These are phyloP conservation scores for Andrena haemorrhoa DNA, from an alignment of 2,888 invertebrate genomes.

Conservation along the genomic window DNA sequence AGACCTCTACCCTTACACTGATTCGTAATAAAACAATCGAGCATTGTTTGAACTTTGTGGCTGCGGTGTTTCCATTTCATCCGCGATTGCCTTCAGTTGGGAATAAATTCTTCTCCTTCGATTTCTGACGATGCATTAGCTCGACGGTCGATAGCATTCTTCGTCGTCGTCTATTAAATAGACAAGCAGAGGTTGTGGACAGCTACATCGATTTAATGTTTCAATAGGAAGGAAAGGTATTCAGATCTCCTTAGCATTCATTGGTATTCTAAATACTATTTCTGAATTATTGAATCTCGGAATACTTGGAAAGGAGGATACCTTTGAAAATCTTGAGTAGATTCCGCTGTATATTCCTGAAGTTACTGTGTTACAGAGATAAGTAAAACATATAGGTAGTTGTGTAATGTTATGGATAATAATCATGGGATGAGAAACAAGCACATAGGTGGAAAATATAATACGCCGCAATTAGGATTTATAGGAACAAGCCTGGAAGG, in stretches of 20 bases:
- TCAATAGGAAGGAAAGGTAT: neutral
- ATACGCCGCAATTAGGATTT: neutral
- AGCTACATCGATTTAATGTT: neutral
- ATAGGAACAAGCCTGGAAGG: neutral
- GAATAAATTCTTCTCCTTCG: slow-evolving; percentile 5
- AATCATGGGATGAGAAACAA: neutral
- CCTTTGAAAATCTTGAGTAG: neutral
- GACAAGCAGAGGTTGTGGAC: neutral
- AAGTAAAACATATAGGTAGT: neutral
- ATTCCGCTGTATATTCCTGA: neutral
- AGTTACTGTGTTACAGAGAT: neutral
- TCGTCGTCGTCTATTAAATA: neutral
- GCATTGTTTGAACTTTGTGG: slow-evolving; percentile 15
- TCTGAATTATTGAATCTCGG: neutral
- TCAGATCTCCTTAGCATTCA: neutral
- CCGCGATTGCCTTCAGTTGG: too few relatives aligned
- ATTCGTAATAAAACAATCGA: slow-evolving; percentile 37
- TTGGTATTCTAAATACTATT: neutral
- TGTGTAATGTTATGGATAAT: neutral
- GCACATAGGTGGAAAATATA: neutral
- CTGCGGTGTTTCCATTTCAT: slow-evolving; percentile 3
- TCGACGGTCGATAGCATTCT: slow-evolving; percentile 8
- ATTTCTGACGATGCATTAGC: neutral
- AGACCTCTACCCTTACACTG: slow-evolving; percentile 12
- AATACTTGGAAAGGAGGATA: neutral